Base-by-base conservation (phyloP, 1,140 invertebrate genomes). In the Trachymyrmex septentrionalis region DNA sequence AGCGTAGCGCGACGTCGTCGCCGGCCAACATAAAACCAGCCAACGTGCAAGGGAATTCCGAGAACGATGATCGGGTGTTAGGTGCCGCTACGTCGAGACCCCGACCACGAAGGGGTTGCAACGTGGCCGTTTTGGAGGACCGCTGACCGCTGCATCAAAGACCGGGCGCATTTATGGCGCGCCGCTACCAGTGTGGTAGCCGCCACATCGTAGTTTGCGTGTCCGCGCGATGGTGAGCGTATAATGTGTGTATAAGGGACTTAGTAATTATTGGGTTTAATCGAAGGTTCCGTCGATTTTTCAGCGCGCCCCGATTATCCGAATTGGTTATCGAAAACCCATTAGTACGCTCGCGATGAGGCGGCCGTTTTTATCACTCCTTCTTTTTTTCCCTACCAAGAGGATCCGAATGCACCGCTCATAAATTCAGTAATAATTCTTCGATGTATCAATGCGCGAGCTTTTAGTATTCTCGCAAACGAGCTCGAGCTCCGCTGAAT, bases 21-120 rank as follows among this genome's bases (percentile, higher is more conserved):
- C 21, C 34, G 34, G 44, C 84, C n/a, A n/a, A 30, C 73, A 90
- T 91, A 87, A 90, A 92, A 89, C 44, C 86, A 87, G 85, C 86
- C 86, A 87, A 86, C 86, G 82, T 38, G 73, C 57, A 86, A 86
- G 87, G 82, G 87, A 89, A 81, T 86, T 34, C 34, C 63, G 21
- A 71, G 84, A 76, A 86, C 63, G 88, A 73, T 61, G 69, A 89
- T 89, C 88, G 88, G 87, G 16, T 76, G 75, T 66, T 88, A 34
- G 64, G 44, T 80, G 82, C 75, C 16, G 72, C 66, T 89, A 87
- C 78, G 77, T 61, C 71, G 76, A 44, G 57, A 21, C 21, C 19
- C 24, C 48, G 76, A 76, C 87, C 84, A 71, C 88, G 69, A 89
- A 86, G 63, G 75, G 88, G 84, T 44, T 69, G 85, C 76, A 76